Evolutionary conservation across 2,888 invertebrate species (phyloP).

Genomic region (Bugula neritina): DNA sequence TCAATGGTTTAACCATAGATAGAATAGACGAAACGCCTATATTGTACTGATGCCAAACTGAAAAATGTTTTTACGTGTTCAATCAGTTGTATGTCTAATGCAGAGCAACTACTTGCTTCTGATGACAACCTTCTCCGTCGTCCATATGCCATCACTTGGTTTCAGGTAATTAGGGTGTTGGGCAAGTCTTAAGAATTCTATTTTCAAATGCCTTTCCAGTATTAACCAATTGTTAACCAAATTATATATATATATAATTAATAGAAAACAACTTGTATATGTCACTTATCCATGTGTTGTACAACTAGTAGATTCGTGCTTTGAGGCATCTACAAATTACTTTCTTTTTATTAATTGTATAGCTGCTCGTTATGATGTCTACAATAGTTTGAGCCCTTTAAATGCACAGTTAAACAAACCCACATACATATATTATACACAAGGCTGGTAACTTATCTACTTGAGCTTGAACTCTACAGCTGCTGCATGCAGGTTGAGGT

Average conservation of each 20-base stretch:
- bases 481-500: background rate
- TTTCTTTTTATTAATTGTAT: too few relatives aligned
- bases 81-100: slow-evolving; percentile 60
- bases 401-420: too few relatives aligned
- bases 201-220: background rate
- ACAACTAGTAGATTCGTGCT: too few relatives aligned
- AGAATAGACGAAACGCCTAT: slow-evolving; percentile 62
- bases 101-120: slow-evolving; percentile 65
- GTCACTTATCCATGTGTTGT: too few relatives aligned
- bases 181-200: background rate
- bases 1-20: slow-evolving; percentile 81
- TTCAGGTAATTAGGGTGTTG: slow-evolving; percentile 60
- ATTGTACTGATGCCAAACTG: slow-evolving; percentile 94
- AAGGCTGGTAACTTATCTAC: too few relatives aligned
- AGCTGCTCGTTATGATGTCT: too few relatives aligned
- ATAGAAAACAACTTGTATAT: too few relatives aligned
- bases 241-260: too few relatives aligned
- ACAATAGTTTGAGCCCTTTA: too few relatives aligned
- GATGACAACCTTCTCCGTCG: slow-evolving; percentile 72
- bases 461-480: too few relatives aligned
- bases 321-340: too few relatives aligned
- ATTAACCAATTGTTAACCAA: background rate
- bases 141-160: slow-evolving; percentile 93
- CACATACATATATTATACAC: too few relatives aligned
- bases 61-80: slow-evolving; percentile 71